Percentiles rank a stretch among this genome's conserved stretches.
Conservation (phyloP, 1,140 invertebrate genomes). For the Listronotus oregonensis region DNA sequence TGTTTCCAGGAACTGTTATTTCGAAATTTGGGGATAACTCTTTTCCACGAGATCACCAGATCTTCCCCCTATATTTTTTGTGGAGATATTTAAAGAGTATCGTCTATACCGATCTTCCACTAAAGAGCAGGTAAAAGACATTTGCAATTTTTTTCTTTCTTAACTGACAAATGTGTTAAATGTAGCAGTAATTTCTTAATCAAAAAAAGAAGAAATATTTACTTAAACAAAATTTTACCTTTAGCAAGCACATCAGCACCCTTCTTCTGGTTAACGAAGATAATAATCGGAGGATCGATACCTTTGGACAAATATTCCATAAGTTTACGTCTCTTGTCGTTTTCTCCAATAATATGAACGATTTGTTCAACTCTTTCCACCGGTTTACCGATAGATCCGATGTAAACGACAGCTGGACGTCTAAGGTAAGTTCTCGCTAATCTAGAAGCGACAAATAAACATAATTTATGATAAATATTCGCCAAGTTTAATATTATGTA, state of each 20-base stretch:
- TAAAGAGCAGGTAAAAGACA: too few relatives aligned
- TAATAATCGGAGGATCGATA: slow-evolving; percentile 96
- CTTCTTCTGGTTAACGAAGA: slow-evolving; percentile 99
- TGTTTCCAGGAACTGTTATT: too few relatives aligned
- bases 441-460: slow-evolving; percentile 53
- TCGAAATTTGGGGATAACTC: too few relatives aligned
- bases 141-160: too few relatives aligned
- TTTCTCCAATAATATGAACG: slow-evolving; percentile 92
- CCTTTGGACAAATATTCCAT: slow-evolving; percentile 85
- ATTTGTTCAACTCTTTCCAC: slow-evolving; percentile 98
- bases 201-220: slow-evolving; percentile 62
- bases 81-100: too few relatives aligned
- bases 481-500: background rate
- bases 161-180: too few relatives aligned
- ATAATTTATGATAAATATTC: background rate
- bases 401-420: slow-evolving; percentile 96
- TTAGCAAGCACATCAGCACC: slow-evolving; percentile 97
- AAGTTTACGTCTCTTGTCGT: slow-evolving; percentile 90
- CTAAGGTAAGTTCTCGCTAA: slow-evolving; percentile 93
- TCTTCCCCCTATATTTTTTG: too few relatives aligned
- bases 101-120: too few relatives aligned
- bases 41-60: too few relatives aligned
- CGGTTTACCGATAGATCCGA: slow-evolving; percentile 97
- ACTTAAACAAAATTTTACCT: slow-evolving; percentile 51
- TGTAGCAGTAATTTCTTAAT: too few relatives aligned